Evolutionary conservation across 2,888 invertebrate species (phyloP).

Genomic region (Agriopis marginaria): DNA sequence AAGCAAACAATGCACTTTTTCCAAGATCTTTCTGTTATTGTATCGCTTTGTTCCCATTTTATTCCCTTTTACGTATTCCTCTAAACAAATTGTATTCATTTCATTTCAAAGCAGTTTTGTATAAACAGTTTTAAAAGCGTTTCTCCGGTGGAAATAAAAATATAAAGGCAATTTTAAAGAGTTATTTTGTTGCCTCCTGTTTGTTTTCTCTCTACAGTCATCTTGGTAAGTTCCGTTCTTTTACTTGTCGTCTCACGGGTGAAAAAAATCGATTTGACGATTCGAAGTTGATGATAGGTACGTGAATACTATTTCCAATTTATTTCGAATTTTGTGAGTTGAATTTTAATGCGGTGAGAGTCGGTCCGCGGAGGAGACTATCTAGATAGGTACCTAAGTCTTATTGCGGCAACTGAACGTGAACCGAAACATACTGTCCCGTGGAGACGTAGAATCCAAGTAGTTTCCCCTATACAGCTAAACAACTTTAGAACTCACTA

Average conservation of each 20-base stretch:
- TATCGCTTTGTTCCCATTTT: conserved; percentile 26
- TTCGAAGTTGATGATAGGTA: conserved; percentile 51
- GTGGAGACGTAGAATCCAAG: conserved; percentile 43
- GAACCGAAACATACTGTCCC: conserved; percentile 57
- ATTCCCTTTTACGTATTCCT: conserved; percentile 24
- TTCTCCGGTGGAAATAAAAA: conserved; percentile 52
- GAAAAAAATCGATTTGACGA: conserved; percentile 72
- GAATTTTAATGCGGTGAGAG: conserved; percentile 66
- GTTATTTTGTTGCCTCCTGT: conserved; percentile 39
- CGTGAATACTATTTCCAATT: conserved; percentile 70
- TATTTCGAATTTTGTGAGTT: conserved; percentile 68
- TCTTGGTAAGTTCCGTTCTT: conserved; percentile 58
- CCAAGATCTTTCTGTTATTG: conserved; percentile 11
- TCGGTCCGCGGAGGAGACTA: conserved; percentile 38
- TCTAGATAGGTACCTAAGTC: conserved; percentile 38
- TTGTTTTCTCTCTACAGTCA: conserved; percentile 61
- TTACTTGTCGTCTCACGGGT: conserved; percentile 57
- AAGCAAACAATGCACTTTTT: conserved; percentile 18
- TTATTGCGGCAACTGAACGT: conserved; percentile 50
- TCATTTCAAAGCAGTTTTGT: conserved; percentile 46
- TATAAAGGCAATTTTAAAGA: conserved; percentile 59
- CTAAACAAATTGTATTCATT: conserved; percentile 47
- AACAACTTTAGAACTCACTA: conserved; percentile 37
- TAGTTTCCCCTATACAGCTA: conserved; percentile 44
- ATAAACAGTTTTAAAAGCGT: conserved; percentile 54